phyloP scores from a whole-genome alignment of 2,113 vertebrate genomes.

The Phainopepla nitens region DNA sequence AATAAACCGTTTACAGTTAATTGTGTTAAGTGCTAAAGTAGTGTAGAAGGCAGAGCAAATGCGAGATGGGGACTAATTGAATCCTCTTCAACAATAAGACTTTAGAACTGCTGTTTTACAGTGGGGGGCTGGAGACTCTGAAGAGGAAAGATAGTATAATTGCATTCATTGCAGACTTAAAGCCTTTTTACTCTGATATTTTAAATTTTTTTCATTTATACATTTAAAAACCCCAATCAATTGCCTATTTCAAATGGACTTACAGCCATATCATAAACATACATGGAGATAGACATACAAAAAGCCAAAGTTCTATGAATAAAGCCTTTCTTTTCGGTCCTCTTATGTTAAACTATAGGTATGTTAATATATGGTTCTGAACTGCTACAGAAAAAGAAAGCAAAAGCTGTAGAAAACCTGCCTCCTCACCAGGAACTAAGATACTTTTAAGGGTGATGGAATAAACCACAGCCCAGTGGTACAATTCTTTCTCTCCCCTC shows the following conservation, averaged over 20 bases:
- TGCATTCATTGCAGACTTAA: neutral
- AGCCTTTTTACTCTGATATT: neutral
- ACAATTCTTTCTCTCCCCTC: neutral
- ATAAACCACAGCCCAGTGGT: neutral
- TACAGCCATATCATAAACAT: neutral
- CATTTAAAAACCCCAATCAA: neutral
- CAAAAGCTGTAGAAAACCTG: neutral
- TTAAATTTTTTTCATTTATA: neutral
- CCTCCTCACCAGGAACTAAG: neutral
- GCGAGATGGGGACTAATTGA: neutral
- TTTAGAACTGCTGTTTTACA: neutral
- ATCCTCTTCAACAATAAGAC: neutral
- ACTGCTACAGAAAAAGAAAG: neutral
- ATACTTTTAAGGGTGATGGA: neutral
- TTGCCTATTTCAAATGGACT: neutral
- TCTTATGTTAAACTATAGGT: neutral
- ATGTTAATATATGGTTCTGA: neutral
- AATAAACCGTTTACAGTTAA: constrained; percentile 40
- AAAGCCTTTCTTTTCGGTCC: neutral
- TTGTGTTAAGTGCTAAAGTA: constrained; percentile 30
- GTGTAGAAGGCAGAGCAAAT: neutral
- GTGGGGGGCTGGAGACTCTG: neutral
- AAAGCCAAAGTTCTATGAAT: neutral
- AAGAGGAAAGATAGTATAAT: neutral
- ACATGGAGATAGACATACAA: neutral